Evolutionary conservation across 2,888 invertebrate species (phyloP).

Genomic region (Morpho achilles): DNA sequence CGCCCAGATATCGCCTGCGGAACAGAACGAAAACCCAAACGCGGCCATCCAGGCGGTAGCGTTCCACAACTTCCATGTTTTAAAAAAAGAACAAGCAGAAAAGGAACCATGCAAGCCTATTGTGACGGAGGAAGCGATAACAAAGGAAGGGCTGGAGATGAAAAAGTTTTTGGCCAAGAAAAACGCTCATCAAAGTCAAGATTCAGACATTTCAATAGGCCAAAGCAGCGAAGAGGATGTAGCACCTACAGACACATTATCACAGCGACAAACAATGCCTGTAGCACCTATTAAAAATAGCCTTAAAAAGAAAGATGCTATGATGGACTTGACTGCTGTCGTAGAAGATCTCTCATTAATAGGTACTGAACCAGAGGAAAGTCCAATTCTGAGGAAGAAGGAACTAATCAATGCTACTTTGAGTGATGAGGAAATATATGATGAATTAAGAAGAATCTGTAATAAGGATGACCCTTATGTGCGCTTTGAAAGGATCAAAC

Average conservation of each 20-base stretch:
- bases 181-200: conserved; percentile 84
- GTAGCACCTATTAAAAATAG: conserved; percentile 63
- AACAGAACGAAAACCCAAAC: conserved; percentile 93
- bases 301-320: conserved; percentile 62
- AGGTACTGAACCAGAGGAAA: conserved; percentile 71
- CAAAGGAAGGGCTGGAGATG: conserved; percentile 90
- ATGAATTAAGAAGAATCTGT: conserved; percentile 87
- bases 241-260: conserved; percentile 54
- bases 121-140: conserved; percentile 88
- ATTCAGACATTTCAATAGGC: conserved; percentile 71
- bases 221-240: conserved; percentile 78
- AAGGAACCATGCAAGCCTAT: conserved; percentile 88
- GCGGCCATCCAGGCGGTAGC: conserved; percentile 95
- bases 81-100: conserved; percentile 87
- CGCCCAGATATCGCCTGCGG: conserved; percentile 90
- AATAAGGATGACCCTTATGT: conserved; percentile 89
- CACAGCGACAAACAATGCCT: conserved; percentile 78
- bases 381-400: conserved; percentile 81
- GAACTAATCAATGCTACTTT: conserved; percentile 76
- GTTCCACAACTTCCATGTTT: conserved; percentile 91
- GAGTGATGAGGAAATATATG: conserved; percentile 87
- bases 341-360: conserved; percentile 66
- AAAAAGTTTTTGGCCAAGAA: conserved; percentile 87
- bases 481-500: conserved; percentile 89
- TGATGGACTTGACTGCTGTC: conserved; percentile 55